These are phyloP conservation scores for Nematopogon swammerdamellus DNA, from an alignment of 2,888 invertebrate genomes.

Conservation along the genomic window DNA sequence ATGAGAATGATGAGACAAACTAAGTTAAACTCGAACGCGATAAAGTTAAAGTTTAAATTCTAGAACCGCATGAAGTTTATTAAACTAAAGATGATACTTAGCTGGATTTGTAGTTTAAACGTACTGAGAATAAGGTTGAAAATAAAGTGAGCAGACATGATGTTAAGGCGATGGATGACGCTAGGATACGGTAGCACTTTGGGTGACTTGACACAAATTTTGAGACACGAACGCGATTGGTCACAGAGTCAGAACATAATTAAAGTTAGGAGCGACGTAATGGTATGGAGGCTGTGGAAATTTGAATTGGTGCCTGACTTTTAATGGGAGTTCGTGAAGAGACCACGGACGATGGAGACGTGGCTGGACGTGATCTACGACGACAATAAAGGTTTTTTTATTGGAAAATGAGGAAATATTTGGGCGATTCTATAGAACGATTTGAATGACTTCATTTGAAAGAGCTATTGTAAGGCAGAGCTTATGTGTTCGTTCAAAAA, in stretches of 20 bases:
- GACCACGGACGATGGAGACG: not conserved
- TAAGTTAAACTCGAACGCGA: not conserved
- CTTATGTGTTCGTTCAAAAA: too few relatives aligned
- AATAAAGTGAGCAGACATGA: slow-evolving; percentile 7
- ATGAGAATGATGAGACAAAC: not conserved
- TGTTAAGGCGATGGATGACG: not conserved
- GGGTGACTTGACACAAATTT: slow-evolving; percentile 51
- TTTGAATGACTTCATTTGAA: too few relatives aligned
- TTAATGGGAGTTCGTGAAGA: slow-evolving; percentile 51
- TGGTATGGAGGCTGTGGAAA: slow-evolving; percentile 45
- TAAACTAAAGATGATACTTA: too few relatives aligned
- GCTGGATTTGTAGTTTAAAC: too few relatives aligned
- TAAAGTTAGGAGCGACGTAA: slow-evolving; percentile 55
- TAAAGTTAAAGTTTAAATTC: not conserved
- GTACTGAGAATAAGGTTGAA: slow-evolving; percentile 13
- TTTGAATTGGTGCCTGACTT: slow-evolving; percentile 50
- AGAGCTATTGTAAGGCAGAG: too few relatives aligned
- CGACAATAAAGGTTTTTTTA: not conserved
- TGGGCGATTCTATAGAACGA: too few relatives aligned
- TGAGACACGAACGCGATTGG: slow-evolving; percentile 55
- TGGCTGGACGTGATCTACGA: not conserved
- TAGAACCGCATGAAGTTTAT: too few relatives aligned
- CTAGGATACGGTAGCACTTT: slow-evolving; percentile 51
- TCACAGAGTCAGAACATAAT: slow-evolving; percentile 52
- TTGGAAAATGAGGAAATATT: too few relatives aligned